Base-by-base conservation (phyloP, 2,113 vertebrate genomes). In the Cyphomyrus plagiostoma region DNA sequence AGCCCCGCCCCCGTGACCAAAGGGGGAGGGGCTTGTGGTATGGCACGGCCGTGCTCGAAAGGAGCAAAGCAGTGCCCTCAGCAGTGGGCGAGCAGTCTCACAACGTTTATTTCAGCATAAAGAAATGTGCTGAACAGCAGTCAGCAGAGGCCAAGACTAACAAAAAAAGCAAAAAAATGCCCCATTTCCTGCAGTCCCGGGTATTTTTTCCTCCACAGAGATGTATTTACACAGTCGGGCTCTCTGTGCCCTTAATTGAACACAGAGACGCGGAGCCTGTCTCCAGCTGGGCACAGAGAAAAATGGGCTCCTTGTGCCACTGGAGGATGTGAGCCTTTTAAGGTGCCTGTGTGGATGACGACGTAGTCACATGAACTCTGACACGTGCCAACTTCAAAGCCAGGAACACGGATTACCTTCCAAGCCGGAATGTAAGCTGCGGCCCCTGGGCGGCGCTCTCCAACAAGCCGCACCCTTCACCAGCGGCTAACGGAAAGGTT, bases 111-210 rank as follows among this genome's bases (percentile, higher is more conserved):
- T 96, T 96, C 94, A 96, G 93, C 94, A 91, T 91, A 56, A 91
- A 96, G 95, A 95, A 95, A 96, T 97, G 96, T 97, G 97, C 97
- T 97, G 97, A 97, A 95, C 95, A 94, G 92, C 94, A 93, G 92
- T 94, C 93, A 96, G 95, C 92, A 66, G 89, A 87, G 95, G 96
- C 96, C 96, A 97, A 95, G 58, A 92, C 92, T 94, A 95, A 96
- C 96, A 96, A 96, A 93, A 92, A 92, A 95, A 93, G 92, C 95
- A 96, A 93, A 95, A 84, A 87, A 87, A 52, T 95, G 95, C 92
- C 92, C 91, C 93, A 56, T 95, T 90, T 90, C 93, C 94, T 94
- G 93, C 93, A 92, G 92, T 93, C 91, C 5, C 92, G 94, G 94
- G 94, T 94, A 94, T 95, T 96, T 95, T 95, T 94, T 93, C 93